phyloP scores from a whole-genome alignment of 2,888 invertebrate species.

The Gnatocerus cornutus region DNA sequence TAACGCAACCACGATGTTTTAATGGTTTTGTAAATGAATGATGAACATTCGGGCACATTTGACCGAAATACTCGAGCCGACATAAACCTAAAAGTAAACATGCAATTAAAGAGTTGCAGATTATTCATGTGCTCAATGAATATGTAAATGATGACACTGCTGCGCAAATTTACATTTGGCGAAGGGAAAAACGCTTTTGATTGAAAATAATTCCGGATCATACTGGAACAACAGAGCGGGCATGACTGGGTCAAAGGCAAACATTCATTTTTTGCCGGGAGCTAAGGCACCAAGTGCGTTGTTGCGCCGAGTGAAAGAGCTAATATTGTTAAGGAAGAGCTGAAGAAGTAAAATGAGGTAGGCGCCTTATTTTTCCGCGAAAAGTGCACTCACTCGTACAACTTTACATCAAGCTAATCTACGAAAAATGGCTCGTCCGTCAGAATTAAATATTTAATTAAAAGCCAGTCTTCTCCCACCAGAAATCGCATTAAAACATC shows the following conservation, averaged over 20 bases:
- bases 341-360: background rate
- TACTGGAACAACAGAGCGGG: no score
- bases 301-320: constrained; percentile 8
- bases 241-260: no score
- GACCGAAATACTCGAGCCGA: constrained; percentile 9
- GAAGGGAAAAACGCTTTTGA: constrained; percentile 1
- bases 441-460: constrained; percentile 39
- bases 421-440: constrained; percentile 2
- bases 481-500: constrained; percentile 32
- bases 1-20: constrained; percentile 34
- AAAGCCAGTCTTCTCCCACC: constrained; percentile 17
- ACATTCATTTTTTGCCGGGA: background rate
- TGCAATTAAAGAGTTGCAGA: constrained; percentile 36
- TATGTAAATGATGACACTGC: constrained; percentile 21
- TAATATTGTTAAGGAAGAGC: constrained; percentile 34
- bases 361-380: constrained; percentile 11
- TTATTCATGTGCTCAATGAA: constrained; percentile 30
- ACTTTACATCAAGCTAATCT: constrained; percentile 23
- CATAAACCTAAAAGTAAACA: constrained; percentile 31
- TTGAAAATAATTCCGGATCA: background rate
- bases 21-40: constrained; percentile 41
- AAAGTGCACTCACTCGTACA: constrained; percentile 11
- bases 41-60: constrained; percentile 28
- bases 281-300: constrained; percentile 1
- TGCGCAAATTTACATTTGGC: constrained; percentile 20